A percentile compares a stretch with the other conserved stretches of the same genome.
Conservation (phyloP, 2,113 vertebrate species). For the Noturus placidus region DNA sequence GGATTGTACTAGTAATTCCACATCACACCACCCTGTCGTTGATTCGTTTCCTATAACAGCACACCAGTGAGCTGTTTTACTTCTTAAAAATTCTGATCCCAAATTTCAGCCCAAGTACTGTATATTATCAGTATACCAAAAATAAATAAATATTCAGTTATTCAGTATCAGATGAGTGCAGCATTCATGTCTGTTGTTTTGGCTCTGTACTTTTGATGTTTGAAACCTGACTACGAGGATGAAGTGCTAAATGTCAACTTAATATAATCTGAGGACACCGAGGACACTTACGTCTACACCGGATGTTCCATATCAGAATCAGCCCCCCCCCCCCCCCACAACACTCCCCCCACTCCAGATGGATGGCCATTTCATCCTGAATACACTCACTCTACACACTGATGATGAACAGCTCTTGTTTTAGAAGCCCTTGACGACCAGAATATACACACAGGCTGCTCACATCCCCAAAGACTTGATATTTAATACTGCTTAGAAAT, state of each 20-base stretch:
- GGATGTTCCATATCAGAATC: not conserved
- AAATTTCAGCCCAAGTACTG: not conserved
- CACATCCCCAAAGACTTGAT: not conserved
- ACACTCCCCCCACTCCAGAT: not conserved
- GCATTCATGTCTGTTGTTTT: not conserved
- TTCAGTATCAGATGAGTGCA: not conserved
- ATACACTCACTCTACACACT: not conserved
- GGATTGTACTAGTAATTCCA: not conserved
- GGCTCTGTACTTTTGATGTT: not conserved
- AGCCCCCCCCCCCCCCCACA: not conserved
- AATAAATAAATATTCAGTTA: not conserved
- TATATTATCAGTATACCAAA: not conserved
- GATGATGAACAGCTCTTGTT: not conserved
- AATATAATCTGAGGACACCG: not conserved
- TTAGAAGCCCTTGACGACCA: not conserved
- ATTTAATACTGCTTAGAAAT: not conserved
- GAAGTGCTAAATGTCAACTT: not conserved
- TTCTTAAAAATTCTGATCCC: not conserved
- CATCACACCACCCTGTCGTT: not conserved
- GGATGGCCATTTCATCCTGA: not conserved
- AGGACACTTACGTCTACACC: not conserved
- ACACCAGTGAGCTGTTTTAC: not conserved
- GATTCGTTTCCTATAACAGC: not conserved
- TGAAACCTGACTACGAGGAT: not conserved
- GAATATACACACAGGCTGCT: not conserved